Base-by-base conservation (phyloP, 2,797 vertebrate species). In the Sebastes jordani region DNA sequence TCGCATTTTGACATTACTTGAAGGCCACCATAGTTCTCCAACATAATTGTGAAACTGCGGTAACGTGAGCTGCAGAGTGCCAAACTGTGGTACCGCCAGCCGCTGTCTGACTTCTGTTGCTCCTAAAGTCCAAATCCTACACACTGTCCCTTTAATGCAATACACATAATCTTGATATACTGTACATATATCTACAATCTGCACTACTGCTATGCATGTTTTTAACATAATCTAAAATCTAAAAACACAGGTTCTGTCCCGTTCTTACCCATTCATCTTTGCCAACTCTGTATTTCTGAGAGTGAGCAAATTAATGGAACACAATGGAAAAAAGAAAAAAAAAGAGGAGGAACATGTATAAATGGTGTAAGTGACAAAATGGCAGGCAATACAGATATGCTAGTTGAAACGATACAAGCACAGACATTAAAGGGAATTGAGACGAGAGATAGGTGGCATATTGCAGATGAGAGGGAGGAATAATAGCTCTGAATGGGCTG, bases 201-300 rank as follows among this genome's bases (percentile, higher is more conserved):
- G 30, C 30, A 32, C 69, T 34, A 66, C 38, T 74, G 25, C 62
- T 81, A 64, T 3, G 9, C 10, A 69, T 8, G 52, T 60, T 34
- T 22, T 29, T 22, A 82, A 74, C n/a, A n/a, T 11, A 25, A 46
- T 75, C 74, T 81, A 78, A 67, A 72, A 16, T 80, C 72, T 82
- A 84, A 52, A 74, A 77, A 49, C 38, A 73, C 73, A 67, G 55
- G n/a, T 55, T 38, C 71, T 70, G 16, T 82, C 62, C 72, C 22
- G 22, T 74, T 91, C 95, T 96, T 95, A 96, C 95, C 95, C 95
- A 96, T 89, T 96, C 65, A 80, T 96, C 86, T 93, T 95, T 91
- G 87, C 95, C 91, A 91, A 94, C 81, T 95, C 76, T 95, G 93
- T 95, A 95, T 91, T 74, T 92, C 95, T 95, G 91, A 84, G 76